Percentiles rank a stretch among this genome's conserved stretches.
Evolutionary conservation across 2,797 vertebrate species (phyloP).

Genomic region (Serranus cabrilla): DNA sequence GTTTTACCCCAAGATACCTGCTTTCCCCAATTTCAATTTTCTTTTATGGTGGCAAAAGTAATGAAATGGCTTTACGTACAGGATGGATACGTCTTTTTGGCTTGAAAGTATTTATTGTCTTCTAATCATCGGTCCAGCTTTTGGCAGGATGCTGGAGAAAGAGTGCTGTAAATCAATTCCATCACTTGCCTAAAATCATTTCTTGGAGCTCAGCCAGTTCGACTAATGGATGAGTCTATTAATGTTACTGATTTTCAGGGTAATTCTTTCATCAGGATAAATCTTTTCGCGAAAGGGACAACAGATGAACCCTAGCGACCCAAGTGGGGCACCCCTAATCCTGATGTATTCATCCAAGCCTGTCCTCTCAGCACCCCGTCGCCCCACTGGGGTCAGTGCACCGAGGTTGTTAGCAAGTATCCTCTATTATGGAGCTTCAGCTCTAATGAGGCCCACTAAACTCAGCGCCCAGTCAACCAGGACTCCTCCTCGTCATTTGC

Average conservation of each 20-base stretch:
- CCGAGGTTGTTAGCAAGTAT: slow-evolving; percentile 51
- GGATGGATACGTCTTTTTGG: neutral
- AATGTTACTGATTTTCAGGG: slow-evolving; percentile 59
- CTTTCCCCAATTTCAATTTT: neutral
- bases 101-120: slow-evolving; percentile 5
- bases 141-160: slow-evolving; percentile 16
- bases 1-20: neutral
- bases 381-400: slow-evolving; percentile 51
- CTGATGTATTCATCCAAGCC: slow-evolving; percentile 50
- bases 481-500: slow-evolving; percentile 38
- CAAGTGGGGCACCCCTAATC: slow-evolving; percentile 42
- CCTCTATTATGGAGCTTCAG: slow-evolving; percentile 65
- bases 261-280: slow-evolving; percentile 36
- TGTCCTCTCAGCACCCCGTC: slow-evolving; percentile 40
- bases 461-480: slow-evolving; percentile 62
- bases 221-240: slow-evolving; percentile 50
- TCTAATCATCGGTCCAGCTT: slow-evolving; percentile 6
- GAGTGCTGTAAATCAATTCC: slow-evolving; percentile 22
- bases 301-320: slow-evolving; percentile 32
- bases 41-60: slow-evolving; percentile 4
- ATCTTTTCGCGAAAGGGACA: slow-evolving; percentile 34
- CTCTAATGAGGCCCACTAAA: slow-evolving; percentile 77
- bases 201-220: slow-evolving; percentile 19
- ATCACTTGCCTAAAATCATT: neutral
- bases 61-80: neutral